Evolutionary conservation across 2,797 vertebrate genomes (phyloP).

Genomic region (Schizopygopsis malacanthus): DNA sequence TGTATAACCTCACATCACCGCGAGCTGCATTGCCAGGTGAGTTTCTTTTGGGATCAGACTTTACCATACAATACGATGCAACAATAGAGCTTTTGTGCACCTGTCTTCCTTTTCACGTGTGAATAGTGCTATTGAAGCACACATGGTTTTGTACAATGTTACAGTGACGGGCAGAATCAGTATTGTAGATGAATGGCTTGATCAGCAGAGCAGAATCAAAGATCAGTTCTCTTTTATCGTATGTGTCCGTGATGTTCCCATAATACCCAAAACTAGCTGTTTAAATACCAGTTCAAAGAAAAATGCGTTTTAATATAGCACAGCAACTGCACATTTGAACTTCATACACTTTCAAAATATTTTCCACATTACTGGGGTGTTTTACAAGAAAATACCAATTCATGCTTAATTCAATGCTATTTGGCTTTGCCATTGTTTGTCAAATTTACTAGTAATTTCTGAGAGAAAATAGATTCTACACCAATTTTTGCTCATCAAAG

Average conservation of each 20-base stretch:
- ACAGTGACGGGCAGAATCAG: background rate
- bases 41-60: background rate
- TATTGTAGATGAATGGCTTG: background rate
- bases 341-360: background rate
- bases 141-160: background rate
- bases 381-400: background rate
- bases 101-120: background rate
- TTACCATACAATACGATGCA: background rate
- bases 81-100: conserved; percentile 25
- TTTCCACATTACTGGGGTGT: background rate
- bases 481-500: background rate
- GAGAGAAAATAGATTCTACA: background rate
- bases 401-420: background rate
- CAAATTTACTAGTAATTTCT: background rate
- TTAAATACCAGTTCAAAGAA: background rate
- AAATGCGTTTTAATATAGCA: background rate
- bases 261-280: background rate
- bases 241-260: background rate
- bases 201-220: conserved; percentile 17
- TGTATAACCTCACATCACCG: background rate
- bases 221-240: background rate
- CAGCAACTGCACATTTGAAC: background rate
- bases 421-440: background rate
- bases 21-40: conserved; percentile 33
- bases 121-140: background rate